These are phyloP conservation scores for Halcyon chelicuti DNA, from an alignment of 2,797 vertebrate genomes.

Conservation along the genomic window DNA sequence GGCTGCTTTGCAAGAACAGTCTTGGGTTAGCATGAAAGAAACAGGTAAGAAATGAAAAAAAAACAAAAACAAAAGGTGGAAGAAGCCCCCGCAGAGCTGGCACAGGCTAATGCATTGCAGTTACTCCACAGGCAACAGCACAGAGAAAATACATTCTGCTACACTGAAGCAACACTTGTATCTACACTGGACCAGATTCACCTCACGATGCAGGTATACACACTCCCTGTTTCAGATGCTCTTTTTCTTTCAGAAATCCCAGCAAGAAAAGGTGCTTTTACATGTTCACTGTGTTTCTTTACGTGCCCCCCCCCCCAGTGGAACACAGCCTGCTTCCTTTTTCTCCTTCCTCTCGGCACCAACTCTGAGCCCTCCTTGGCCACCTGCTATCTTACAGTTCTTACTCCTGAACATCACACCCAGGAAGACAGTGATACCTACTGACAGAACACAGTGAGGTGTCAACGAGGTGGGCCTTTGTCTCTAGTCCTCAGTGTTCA, in stretches of 20 bases:
- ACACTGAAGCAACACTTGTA: background rate
- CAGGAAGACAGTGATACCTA: background rate
- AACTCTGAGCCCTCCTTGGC: background rate
- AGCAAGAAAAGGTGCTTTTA: background rate
- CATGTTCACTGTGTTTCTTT: rapidly evolving
- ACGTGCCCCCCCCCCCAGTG: background rate
- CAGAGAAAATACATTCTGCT: background rate
- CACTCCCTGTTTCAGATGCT: background rate
- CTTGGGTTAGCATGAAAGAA: background rate
- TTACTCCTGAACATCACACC: background rate
- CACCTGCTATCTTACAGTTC: background rate
- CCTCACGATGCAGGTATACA: background rate
- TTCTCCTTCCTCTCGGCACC: background rate
- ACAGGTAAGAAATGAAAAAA: background rate
- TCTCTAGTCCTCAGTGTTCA: background rate
- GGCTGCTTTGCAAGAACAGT: background rate
- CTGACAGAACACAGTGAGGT: background rate
- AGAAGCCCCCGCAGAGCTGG: background rate
- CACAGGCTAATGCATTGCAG: background rate
- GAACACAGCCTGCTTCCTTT: background rate
- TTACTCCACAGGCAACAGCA: background rate
- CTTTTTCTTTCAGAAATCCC: background rate
- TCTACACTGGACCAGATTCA: background rate
- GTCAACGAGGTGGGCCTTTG: background rate
- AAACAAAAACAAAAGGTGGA: background rate